A percentile compares a stretch with the other conserved stretches of the same genome.
Conservation (phyloP, 2,113 vertebrate genomes). For the Anoplopoma fimbria region DNA sequence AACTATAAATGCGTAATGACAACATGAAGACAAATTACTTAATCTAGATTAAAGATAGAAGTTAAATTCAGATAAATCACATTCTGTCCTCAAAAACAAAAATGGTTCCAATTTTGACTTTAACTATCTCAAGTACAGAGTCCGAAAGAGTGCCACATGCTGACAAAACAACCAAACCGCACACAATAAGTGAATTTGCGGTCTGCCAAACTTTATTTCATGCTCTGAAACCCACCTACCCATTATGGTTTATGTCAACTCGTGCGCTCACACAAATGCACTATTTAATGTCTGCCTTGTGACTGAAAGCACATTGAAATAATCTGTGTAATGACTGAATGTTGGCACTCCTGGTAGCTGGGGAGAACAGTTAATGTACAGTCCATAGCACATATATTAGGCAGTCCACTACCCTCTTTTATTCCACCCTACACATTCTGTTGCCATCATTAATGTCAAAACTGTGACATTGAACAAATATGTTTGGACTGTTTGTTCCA, state of each 20-base stretch:
- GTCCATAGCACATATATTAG: conserved; percentile 25
- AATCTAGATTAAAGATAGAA: not conserved
- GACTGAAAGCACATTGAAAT: conserved; percentile 32
- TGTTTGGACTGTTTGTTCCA: not conserved
- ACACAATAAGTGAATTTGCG: conserved; percentile 9
- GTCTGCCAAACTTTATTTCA: conserved; percentile 19
- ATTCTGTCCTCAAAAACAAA: not conserved
- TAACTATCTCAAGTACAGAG: not conserved
- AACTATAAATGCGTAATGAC: not conserved
- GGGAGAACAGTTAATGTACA: conserved; percentile 47
- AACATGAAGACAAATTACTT: not conserved
- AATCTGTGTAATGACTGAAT: conserved; percentile 47
- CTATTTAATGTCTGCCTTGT: conserved; percentile 41
- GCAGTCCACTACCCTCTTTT: conserved; percentile 34
- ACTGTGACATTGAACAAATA: not conserved
- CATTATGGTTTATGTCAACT: conserved; percentile 31
- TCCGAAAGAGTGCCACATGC: conserved; percentile 8
- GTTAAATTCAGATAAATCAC: not conserved
- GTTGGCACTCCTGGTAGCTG: conserved; percentile 19
- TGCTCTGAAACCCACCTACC: not conserved
- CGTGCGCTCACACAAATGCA: conserved; percentile 14
- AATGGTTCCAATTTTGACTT: not conserved
- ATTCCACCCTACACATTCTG: conserved; percentile 47
- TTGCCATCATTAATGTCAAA: conserved; percentile 47
- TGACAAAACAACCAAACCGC: conserved; percentile 3